Percentiles rank a stretch among this genome's conserved stretches.
These are phyloP conservation scores for Pyxicephalus adspersus DNA, from an alignment of 2,113 vertebrate genomes.

Conservation along the genomic window DNA sequence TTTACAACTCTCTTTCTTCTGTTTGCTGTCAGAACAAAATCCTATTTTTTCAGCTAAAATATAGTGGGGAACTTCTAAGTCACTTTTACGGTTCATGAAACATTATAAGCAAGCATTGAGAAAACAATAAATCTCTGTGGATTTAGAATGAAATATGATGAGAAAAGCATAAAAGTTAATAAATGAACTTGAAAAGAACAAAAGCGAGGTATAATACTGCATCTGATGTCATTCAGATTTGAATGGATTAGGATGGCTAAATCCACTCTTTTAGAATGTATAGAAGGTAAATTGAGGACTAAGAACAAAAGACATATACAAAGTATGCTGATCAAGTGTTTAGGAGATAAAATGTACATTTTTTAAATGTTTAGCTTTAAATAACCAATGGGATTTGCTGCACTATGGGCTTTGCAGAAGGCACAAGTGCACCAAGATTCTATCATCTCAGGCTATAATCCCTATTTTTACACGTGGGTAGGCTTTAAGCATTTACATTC, in stretches of 20 bases:
- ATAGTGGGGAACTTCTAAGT: constrained; percentile 41
- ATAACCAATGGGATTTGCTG: no score
- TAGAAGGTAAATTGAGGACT: not conserved
- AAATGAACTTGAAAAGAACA: constrained; percentile 53
- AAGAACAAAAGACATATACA: not conserved
- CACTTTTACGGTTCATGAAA: constrained; percentile 56
- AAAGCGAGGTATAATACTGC: constrained; percentile 50
- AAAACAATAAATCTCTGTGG: constrained; percentile 53
- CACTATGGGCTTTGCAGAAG: no score
- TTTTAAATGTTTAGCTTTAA: no score
- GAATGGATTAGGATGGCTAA: constrained; percentile 42
- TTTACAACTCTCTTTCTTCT: constrained; percentile 50
- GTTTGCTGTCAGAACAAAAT: constrained; percentile 34
- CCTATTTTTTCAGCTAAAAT: constrained; percentile 39
- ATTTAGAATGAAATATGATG: constrained; percentile 53
- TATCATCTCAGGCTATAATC: no score
- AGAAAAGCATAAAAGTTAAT: constrained; percentile 52
- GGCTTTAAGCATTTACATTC: no score
- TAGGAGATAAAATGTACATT: no score
- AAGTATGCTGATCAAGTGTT: not conserved
- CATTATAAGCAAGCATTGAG: constrained; percentile 52
- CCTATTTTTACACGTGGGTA: no score
- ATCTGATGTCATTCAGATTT: constrained; percentile 38
- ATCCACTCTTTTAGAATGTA: constrained; percentile 3
- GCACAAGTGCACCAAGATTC: no score